Evolutionary conservation across 53 echinoderm and acorn worm species (phyloP).

Genomic region (Henricia sp.): DNA sequence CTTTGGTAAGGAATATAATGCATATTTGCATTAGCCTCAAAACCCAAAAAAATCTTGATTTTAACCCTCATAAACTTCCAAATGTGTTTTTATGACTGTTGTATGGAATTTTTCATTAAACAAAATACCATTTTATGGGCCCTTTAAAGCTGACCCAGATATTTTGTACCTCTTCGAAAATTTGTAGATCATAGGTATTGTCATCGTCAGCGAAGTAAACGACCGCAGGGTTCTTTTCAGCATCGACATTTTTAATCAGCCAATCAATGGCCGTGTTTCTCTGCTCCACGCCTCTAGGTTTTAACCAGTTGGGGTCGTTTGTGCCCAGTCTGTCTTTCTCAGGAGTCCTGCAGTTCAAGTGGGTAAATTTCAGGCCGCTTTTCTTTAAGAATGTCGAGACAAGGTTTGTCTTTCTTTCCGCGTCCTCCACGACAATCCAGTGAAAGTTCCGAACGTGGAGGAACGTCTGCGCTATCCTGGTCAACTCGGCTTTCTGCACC

Average conservation of each 20-base stretch:
- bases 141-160: not conserved
- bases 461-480: constrained; percentile 77
- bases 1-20: too few relatives aligned
- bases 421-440: constrained; percentile 97
- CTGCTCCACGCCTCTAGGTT: constrained; percentile 95
- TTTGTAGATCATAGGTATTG: constrained; percentile 85
- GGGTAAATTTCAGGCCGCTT: constrained; percentile 84
- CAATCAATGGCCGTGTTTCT: constrained; percentile 89
- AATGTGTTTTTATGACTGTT: too few relatives aligned
- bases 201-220: constrained; percentile 99
- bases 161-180: constrained; percentile 84
- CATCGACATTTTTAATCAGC: constrained; percentile 69
- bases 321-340: constrained; percentile 74
- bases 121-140: too few relatives aligned
- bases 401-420: constrained; percentile 66
- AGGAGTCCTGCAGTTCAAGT: constrained; percentile 80
- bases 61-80: too few relatives aligned
- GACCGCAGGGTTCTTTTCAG: constrained; percentile 58
- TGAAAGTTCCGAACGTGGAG: constrained; percentile 84
- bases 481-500: constrained; percentile 95
- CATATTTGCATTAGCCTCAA: too few relatives aligned
- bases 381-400: constrained; percentile 70
- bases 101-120: too few relatives aligned
- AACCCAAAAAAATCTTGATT: too few relatives aligned
- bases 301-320: constrained; percentile 90